Evolutionary conservation across 2,113 vertebrate species (phyloP), one percentile per base, ranked within the genome.

Genomic region (Urocolius indicus): DNA sequence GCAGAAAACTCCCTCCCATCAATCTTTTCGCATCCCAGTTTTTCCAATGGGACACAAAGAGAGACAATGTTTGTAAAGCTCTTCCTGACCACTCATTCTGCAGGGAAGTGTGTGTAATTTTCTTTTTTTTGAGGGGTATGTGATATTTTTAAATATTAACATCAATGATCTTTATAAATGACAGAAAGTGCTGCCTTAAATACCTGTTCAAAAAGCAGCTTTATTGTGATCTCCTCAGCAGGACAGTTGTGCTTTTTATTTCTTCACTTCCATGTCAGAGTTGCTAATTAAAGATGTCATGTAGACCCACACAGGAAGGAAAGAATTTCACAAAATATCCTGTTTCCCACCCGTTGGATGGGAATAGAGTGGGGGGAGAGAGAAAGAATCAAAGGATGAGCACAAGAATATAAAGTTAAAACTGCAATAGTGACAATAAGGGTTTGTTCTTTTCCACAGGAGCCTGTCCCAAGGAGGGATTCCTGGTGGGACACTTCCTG

Each of bases 401-500:
- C 83, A 78, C 73, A 95, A 84, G 90, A 94, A 89, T 94, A 96
- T 89, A 76, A 94, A 88, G 76, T 93, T 87, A 96, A 96, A 94
- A 83, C 73, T 96, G 92, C 90, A 93, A 83, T 73, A 96, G 84
- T 46, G 95, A 95, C 95, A 97, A 95, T 94, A 97, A 94, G 96
- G 83, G 93, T 95, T 96, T 97, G 97, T 98, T 97, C 94, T 97
- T 92, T 98, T 98, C 96, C 96, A 96, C 92, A 95, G 96, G 90
- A 96, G 90, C 79, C 92, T 79, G 95, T 97, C 97, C 54, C 95
- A 97, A 98, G 97, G 97, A 97, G 94, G 84, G 92, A 94, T 96
- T 95, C 98, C 97, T 92, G 79, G 96, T 96, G 98, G 89, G 96
- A 94, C 34, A 71, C 69, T 98, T 98, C 98, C 98, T 98, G 97